A percentile compares a stretch with the other conserved stretches of the same genome.
These are phyloP conservation scores for Taphrorychus bicolor DNA, from an alignment of 2,888 invertebrate genomes.

Conservation along the genomic window DNA sequence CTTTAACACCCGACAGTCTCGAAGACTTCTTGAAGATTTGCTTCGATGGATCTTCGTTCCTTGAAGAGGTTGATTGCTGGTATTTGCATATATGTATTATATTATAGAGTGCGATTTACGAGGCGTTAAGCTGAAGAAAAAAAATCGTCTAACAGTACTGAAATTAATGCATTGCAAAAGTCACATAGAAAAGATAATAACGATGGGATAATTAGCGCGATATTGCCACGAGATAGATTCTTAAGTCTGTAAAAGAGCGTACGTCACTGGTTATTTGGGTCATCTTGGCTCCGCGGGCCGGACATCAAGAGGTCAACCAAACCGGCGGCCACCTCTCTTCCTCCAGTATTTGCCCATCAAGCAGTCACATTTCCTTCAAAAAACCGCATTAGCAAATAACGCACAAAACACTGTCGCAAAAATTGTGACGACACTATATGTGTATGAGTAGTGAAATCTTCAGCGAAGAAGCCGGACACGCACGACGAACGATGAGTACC, in stretches of 20 bases:
- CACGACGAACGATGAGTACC: conserved; percentile 12
- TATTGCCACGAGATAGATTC: conserved; percentile 29
- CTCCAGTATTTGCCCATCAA: too few species aligned
- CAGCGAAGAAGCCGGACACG: conserved; percentile 3
- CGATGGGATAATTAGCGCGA: conserved; percentile 22
- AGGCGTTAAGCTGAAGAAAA: too few species aligned
- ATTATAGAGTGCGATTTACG: too few species aligned
- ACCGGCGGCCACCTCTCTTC: not conserved
- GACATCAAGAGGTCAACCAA: conserved; percentile 17
- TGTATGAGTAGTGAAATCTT: conserved; percentile 1
- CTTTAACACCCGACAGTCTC: too few species aligned
- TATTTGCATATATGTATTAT: too few species aligned
- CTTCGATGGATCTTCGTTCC: too few species aligned
- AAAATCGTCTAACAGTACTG: too few species aligned
- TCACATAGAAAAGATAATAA: too few species aligned
- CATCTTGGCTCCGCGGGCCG: conserved; percentile 30
- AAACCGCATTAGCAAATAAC: not conserved
- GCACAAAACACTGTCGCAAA: not conserved
- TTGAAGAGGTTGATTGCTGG: too few species aligned
- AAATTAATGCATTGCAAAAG: too few species aligned
- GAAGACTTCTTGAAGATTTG: too few species aligned
- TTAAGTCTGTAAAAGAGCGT: conserved; percentile 13
- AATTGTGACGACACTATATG: too few species aligned
- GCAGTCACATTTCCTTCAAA: not conserved
- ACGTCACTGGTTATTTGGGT: conserved; percentile 38